phyloP scores from a whole-genome alignment of 2,113 vertebrate species.

The Sterrhoptilus dennistouni region DNA sequence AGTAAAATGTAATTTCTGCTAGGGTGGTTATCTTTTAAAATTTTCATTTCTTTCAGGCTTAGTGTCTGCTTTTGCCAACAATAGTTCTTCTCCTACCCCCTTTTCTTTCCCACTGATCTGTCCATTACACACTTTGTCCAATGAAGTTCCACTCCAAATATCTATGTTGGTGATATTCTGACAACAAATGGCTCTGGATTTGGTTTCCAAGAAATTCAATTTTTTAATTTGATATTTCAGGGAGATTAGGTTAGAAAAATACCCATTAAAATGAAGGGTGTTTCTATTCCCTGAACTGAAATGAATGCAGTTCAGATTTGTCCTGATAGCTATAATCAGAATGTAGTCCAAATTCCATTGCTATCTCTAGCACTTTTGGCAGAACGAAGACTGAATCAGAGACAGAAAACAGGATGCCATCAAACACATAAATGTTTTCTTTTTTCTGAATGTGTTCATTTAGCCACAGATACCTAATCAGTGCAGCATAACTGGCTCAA shows the following conservation, averaged over 20 bases:
- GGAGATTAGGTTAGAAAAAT: not conserved
- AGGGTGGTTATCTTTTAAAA: not conserved
- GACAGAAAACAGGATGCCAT: not conserved
- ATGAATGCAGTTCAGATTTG: not conserved
- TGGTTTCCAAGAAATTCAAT: not conserved
- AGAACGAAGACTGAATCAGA: not conserved
- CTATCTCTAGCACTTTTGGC: constrained; percentile 36
- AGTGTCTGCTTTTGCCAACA: not conserved
- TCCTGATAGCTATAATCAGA: not conserved
- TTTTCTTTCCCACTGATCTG: not conserved
- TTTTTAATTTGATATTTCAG: not conserved
- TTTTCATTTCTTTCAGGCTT: not conserved
- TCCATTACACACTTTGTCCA: not conserved
- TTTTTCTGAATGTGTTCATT: not conserved
- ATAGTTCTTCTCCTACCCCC: not conserved
- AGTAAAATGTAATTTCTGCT: not conserved
- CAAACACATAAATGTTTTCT: not conserved
- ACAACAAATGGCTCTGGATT: not conserved
- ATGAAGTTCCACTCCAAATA: not conserved
- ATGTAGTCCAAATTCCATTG: constrained; percentile 12
- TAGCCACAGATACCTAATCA: constrained; percentile 19
- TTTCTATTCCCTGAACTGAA: not conserved
- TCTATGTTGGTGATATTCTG: not conserved
- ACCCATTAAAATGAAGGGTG: not conserved
- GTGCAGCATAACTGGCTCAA: not conserved